Conservation (phyloP, 2,888 invertebrate genomes). For the Crematogaster levior region DNA sequence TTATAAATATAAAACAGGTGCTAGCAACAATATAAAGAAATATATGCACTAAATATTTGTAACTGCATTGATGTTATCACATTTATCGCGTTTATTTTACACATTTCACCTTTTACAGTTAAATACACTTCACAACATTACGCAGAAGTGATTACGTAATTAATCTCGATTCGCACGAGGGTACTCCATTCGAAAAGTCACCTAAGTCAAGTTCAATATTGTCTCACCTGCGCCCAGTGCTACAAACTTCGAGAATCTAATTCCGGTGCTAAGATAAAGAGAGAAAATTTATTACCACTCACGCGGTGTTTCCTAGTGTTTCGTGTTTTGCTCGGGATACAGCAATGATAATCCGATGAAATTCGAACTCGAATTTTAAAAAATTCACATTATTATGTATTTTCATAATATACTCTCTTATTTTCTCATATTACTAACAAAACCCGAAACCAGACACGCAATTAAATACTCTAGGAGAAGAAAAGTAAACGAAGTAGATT, state of each 20-base stretch:
- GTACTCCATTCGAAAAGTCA: slow-evolving; percentile 24
- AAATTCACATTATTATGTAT: not conserved
- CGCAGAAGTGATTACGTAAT: slow-evolving; percentile 28
- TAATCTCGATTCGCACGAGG: slow-evolving; percentile 27
- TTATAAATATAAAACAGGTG: no score
- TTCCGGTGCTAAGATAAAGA: slow-evolving; percentile 31
- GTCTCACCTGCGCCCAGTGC: slow-evolving; percentile 3
- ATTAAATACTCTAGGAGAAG: not conserved
- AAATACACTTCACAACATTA: not conserved
- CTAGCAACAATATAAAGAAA: not conserved
- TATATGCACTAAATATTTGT: not conserved
- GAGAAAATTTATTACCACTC: slow-evolving; percentile 19
- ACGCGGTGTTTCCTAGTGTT: not conserved
- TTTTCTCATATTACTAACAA: not conserved
- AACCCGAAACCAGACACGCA: not conserved
- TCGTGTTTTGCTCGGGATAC: not conserved
- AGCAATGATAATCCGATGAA: not conserved
- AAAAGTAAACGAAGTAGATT: not conserved
- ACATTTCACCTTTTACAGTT: not conserved
- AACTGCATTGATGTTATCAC: not conserved
- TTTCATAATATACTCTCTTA: not conserved
- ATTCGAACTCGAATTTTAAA: not conserved
- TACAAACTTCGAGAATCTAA: slow-evolving; percentile 32
- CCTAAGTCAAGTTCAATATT: slow-evolving; percentile 46
- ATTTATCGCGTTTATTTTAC: not conserved